Conservation (phyloP, 1,140 invertebrate species). For the Hycleus phaleratus region DNA sequence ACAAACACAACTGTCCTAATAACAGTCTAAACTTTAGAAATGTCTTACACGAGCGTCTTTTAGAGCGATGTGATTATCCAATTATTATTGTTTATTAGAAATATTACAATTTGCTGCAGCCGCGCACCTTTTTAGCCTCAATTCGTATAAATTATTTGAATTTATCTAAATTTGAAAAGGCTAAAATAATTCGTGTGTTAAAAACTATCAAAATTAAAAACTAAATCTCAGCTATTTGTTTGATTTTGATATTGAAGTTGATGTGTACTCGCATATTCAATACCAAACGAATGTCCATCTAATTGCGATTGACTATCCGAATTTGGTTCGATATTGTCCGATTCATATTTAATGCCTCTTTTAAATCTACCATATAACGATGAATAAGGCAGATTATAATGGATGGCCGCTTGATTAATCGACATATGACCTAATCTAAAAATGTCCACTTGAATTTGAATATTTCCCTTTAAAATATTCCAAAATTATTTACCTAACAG, state of each 20-base stretch:
- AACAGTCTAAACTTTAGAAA: background rate
- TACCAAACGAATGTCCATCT: conserved; percentile 31
- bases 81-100: background rate
- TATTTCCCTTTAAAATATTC: background rate
- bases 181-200: conserved; percentile 10
- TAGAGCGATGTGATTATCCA: background rate
- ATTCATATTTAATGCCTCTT: conserved; percentile 53
- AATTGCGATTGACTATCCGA: conserved; percentile 34
- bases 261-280: conserved; percentile 35
- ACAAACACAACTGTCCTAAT: background rate
- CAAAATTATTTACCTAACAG: conserved; percentile 57
- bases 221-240: conserved; percentile 37
- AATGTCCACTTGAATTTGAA: background rate
- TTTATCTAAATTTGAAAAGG: background rate
- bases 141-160: background rate
- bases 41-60: background rate
- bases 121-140: too few relatives aligned
- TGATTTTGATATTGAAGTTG: conserved; percentile 38
- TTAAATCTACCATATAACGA: conserved; percentile 83
- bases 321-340: conserved; percentile 36
- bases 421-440: conserved; percentile 82
- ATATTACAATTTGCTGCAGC: too few relatives aligned
- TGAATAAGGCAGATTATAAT: conserved; percentile 83
- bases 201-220: conserved; percentile 28
- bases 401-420: conserved; percentile 88